Percentiles rank a stretch among this genome's conserved stretches.
Evolutionary conservation across 2,888 invertebrate genomes (phyloP).

Genomic region (Thelaira solivaga): DNA sequence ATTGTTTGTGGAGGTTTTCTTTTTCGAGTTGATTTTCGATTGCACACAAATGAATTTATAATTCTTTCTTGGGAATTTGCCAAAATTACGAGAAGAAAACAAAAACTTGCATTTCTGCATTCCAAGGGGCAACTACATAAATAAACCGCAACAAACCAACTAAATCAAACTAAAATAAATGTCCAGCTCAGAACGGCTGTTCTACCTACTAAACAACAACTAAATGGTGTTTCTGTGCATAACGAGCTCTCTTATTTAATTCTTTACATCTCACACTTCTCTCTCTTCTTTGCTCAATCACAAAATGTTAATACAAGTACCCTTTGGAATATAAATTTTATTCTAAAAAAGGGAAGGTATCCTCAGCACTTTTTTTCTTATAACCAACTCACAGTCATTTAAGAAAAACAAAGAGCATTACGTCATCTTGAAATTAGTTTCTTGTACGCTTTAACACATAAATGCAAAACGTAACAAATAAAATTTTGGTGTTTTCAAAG

Average conservation of each 20-base stretch:
- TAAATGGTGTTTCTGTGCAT: conserved; percentile 19
- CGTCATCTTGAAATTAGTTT: no score
- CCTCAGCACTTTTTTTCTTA: no score
- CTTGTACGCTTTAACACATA: no score
- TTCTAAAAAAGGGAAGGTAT: not conserved
- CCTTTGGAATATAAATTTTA: not conserved
- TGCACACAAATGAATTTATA: conserved; percentile 58
- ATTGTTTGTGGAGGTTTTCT: conserved; percentile 36
- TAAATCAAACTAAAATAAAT: conserved; percentile 30
- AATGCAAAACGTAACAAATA: no score
- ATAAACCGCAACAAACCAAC: conserved; percentile 29
- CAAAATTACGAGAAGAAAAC: conserved; percentile 25
- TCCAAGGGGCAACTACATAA: conserved; percentile 52
- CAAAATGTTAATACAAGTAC: conserved; percentile 12
- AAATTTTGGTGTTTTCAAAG: no score
- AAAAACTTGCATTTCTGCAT: conserved; percentile 58
- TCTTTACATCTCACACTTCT: conserved; percentile 8
- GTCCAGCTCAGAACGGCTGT: conserved; percentile 2
- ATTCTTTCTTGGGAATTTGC: conserved; percentile 59
- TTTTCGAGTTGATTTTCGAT: conserved; percentile 14
- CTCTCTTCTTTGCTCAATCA: not conserved
- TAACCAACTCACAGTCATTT: no score
- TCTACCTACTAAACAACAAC: conserved; percentile 6
- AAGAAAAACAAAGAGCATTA: no score
- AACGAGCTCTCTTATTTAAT: conserved; percentile 31